A percentile compares a stretch with the other conserved stretches of the same genome.
These are phyloP conservation scores for Ostrea edulis DNA, from an alignment of 1,140 invertebrate species.

Conservation along the genomic window DNA sequence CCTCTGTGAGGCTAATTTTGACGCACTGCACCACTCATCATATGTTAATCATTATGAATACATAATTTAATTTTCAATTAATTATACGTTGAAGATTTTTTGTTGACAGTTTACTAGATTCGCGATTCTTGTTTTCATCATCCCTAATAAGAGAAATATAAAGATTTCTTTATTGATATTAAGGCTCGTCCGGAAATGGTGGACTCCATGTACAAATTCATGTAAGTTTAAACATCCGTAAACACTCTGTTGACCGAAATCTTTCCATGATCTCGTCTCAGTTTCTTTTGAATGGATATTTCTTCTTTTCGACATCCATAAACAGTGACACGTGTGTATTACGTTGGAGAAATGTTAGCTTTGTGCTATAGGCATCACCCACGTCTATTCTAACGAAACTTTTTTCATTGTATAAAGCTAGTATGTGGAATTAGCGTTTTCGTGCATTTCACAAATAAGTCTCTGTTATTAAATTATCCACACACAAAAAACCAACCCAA, in stretches of 20 bases:
- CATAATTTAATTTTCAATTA: neutral
- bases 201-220: neutral
- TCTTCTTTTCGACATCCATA: too few species aligned
- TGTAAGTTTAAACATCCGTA: neutral
- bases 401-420: too few species aligned
- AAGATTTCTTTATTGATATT: neutral
- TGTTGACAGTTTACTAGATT: neutral
- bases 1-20: neutral
- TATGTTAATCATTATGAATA: slow-evolving; percentile 15
- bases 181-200: neutral
- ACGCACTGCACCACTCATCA: neutral
- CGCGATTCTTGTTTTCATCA: neutral
- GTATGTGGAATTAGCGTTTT: too few species aligned
- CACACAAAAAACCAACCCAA: too few species aligned
- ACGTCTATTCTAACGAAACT: too few species aligned
- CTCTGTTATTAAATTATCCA: too few species aligned
- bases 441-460: too few species aligned
- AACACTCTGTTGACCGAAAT: neutral
- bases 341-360: too few species aligned
- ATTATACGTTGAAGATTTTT: neutral
- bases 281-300: too few species aligned
- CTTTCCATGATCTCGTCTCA: neutral
- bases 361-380: too few species aligned
- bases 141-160: neutral
- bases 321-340: too few species aligned